phyloP scores from a whole-genome alignment of 2,888 invertebrate species.

The Standfussiana lucernea region DNA sequence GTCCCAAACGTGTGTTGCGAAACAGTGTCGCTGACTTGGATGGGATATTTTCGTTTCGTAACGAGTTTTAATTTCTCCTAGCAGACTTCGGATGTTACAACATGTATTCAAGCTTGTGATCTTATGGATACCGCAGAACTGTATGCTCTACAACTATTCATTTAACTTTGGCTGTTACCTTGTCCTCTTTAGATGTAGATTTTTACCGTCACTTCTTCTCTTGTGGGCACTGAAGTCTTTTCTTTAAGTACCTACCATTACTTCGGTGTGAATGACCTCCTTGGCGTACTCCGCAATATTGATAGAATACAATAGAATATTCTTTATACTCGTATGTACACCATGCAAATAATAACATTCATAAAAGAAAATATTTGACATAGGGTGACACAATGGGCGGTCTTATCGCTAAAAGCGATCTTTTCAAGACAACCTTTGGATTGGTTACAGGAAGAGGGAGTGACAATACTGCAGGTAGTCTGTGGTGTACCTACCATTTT shows the following conservation, averaged over 20 bases:
- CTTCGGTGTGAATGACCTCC: not conserved
- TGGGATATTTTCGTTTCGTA: slow-evolving; percentile 63
- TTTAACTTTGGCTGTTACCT: not conserved
- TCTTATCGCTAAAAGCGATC: no score
- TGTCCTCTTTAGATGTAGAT: not conserved
- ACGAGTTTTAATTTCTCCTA: slow-evolving; percentile 62
- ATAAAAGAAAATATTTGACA: not conserved
- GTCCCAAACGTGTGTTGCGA: slow-evolving; percentile 69
- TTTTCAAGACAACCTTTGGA: no score
- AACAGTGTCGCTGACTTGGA: slow-evolving; percentile 68
- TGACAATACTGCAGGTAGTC: no score
- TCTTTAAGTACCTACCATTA: not conserved
- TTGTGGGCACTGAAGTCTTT: not conserved
- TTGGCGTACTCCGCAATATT: not conserved
- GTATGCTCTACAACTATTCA: not conserved
- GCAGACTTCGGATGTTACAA: slow-evolving; percentile 57
- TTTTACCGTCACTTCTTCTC: not conserved
- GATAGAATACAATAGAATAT: not conserved
- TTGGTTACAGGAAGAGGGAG: no score
- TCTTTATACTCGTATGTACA: not conserved
- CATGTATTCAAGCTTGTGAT: slow-evolving; percentile 38
- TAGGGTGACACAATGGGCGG: no score
- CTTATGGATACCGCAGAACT: not conserved
- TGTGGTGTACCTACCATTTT: no score
- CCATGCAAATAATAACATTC: not conserved